phyloP scores from a whole-genome alignment of 2,797 vertebrate species.

The Forpus xanthops region DNA sequence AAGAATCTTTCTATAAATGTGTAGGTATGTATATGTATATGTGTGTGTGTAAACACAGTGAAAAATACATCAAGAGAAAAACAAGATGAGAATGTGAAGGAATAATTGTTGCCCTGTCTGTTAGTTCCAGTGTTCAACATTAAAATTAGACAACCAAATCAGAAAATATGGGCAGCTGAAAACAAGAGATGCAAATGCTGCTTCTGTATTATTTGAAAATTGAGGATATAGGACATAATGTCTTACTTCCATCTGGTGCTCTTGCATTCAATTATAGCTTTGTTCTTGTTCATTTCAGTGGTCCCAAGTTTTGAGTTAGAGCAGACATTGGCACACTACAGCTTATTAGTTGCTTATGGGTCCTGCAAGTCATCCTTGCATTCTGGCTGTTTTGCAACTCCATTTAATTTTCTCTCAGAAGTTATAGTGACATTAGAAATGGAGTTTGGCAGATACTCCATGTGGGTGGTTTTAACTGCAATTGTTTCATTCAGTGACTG shows the following conservation, averaged over 20 bases:
- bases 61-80: not conserved
- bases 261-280: constrained; percentile 4
- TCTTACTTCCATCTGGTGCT: not conserved
- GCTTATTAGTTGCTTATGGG: constrained; percentile 15
- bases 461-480: constrained; percentile 28
- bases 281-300: not conserved
- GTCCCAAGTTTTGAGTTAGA: not conserved
- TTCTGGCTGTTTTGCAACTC: constrained; percentile 1
- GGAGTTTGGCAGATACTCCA: constrained; percentile 29
- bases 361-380: constrained; percentile 62
- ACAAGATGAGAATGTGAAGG: not conserved
- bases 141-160: not conserved
- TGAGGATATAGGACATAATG: not conserved
- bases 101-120: not conserved
- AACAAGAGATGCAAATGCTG: not conserved
- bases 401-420: constrained; percentile 63
- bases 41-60: not conserved
- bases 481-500: constrained; percentile 20
- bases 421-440: constrained; percentile 55
- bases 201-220: not conserved
- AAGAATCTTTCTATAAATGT: not conserved
- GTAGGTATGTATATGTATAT: not conserved
- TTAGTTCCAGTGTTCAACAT: not conserved
- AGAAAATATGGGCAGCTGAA: not conserved
- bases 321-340: constrained; percentile 11